phyloP scores from a whole-genome alignment of 2,888 invertebrate genomes.

The Pediacus dermestoides region DNA sequence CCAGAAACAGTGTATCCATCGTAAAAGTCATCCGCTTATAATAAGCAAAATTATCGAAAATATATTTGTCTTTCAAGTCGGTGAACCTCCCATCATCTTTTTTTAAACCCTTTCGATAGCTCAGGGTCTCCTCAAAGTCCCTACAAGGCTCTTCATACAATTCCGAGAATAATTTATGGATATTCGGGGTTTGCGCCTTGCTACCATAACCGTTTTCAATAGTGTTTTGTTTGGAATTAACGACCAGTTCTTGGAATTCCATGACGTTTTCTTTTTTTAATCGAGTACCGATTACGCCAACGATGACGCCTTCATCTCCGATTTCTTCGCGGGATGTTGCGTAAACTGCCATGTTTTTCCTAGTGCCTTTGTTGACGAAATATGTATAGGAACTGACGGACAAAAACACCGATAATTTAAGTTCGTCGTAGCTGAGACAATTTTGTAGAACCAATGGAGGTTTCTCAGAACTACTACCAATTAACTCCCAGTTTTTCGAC shows the following conservation, averaged over 20 bases:
- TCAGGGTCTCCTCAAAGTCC: conserved; percentile 18
- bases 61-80: conserved; percentile 24
- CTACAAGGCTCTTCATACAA: conserved; percentile 29
- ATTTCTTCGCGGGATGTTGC: conserved; percentile 48
- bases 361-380: conserved; percentile 57
- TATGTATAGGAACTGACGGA: conserved; percentile 56
- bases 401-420: conserved; percentile 57
- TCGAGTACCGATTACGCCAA: conserved; percentile 56
- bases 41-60: conserved; percentile 43
- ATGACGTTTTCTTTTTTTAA: conserved; percentile 54
- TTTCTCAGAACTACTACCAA: conserved; percentile 52
- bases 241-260: conserved; percentile 61
- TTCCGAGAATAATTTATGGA: conserved; percentile 35
- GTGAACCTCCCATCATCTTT: conserved; percentile 17
- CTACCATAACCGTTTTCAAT: conserved; percentile 51
- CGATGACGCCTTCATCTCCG: conserved; percentile 50
- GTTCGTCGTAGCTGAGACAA: conserved; percentile 58
- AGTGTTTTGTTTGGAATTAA: conserved; percentile 48
- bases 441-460: conserved; percentile 50
- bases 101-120: background rate
- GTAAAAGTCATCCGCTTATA: conserved; percentile 55
- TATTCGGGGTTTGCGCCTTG: conserved; percentile 19
- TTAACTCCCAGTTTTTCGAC: conserved; percentile 52
- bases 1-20: conserved; percentile 61
- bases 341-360: conserved; percentile 53